Evolutionary conservation across 2,797 vertebrate genomes (phyloP).

Genomic region (Hydrophis major): DNA sequence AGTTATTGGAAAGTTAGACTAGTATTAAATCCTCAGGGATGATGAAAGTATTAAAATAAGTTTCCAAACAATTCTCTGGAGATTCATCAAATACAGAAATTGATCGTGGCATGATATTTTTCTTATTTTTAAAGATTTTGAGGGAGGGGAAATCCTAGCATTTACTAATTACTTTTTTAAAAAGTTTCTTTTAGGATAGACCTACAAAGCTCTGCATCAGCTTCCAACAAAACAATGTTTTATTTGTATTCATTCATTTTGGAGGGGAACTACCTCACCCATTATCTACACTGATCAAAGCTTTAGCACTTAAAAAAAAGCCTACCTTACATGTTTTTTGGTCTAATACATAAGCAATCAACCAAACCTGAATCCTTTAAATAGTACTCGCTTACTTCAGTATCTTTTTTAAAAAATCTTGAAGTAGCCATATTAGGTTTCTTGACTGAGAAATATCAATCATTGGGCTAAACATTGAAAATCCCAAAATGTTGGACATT

Average conservation of each 20-base stretch:
- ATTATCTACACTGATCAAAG: slow-evolving; percentile 51
- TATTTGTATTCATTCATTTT: slow-evolving; percentile 38
- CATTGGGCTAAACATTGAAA: background rate
- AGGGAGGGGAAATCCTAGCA: slow-evolving; percentile 31
- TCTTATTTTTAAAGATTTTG: slow-evolving; percentile 39
- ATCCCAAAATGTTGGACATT: background rate
- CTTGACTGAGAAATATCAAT: background rate
- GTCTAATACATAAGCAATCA: slow-evolving; percentile 35
- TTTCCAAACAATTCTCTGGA: slow-evolving; percentile 40
- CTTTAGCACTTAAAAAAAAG: slow-evolving; percentile 23
- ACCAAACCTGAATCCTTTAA: slow-evolving; percentile 22
- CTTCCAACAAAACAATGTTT: slow-evolving; percentile 46
- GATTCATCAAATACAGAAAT: background rate
- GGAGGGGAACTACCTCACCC: slow-evolving; percentile 23
- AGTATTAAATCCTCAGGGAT: slow-evolving; percentile 42
- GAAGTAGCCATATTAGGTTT: background rate
- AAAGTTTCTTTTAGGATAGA: background rate
- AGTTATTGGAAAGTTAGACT: slow-evolving; percentile 39
- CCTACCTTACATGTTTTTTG: slow-evolving; percentile 38
- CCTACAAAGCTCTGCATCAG: slow-evolving; percentile 38
- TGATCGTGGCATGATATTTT: slow-evolving; percentile 28
- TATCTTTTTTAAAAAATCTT: background rate
- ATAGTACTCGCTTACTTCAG: slow-evolving; percentile 7
- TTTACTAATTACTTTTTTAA: slow-evolving; percentile 5
- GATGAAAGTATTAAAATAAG: slow-evolving; percentile 41